A percentile compares a stretch with the other conserved stretches of the same genome.
Conservation (phyloP, 2,113 vertebrate species). For the Nannospalax galili region DNA sequence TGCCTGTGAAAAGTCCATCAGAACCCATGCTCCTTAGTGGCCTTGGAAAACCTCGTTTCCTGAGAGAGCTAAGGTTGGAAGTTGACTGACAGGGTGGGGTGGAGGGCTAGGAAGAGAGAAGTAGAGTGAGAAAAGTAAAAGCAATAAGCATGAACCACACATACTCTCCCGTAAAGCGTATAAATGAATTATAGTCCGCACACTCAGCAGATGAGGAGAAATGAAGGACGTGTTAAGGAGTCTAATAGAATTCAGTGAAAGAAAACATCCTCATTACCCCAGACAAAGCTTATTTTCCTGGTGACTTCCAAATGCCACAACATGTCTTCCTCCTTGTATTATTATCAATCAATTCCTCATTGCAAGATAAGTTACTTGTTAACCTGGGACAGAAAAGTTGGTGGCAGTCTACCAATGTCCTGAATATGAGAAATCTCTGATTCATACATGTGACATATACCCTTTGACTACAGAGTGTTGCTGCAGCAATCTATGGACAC, state of each 20-base stretch:
- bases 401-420: not conserved
- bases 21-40: not conserved
- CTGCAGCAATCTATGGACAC: not conserved
- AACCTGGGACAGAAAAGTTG: not conserved
- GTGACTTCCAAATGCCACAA: not conserved
- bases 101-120: not conserved
- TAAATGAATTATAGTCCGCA: not conserved
- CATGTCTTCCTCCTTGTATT: accelerated
- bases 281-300: not conserved
- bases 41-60: constrained; percentile 41
- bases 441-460: not conserved
- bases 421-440: not conserved
- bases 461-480: not conserved
- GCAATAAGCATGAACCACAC: not conserved
- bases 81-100: not conserved
- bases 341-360: not conserved
- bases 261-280: not conserved
- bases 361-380: not conserved
- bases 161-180: not conserved
- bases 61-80: constrained; percentile 4
- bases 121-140: not conserved
- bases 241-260: not conserved
- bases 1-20: not conserved
- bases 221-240: not conserved
- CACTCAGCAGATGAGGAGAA: not conserved